These are phyloP conservation scores for Zaprionus obscuricornis DNA, from an alignment of 2,888 invertebrate species.

Conservation along the genomic window DNA sequence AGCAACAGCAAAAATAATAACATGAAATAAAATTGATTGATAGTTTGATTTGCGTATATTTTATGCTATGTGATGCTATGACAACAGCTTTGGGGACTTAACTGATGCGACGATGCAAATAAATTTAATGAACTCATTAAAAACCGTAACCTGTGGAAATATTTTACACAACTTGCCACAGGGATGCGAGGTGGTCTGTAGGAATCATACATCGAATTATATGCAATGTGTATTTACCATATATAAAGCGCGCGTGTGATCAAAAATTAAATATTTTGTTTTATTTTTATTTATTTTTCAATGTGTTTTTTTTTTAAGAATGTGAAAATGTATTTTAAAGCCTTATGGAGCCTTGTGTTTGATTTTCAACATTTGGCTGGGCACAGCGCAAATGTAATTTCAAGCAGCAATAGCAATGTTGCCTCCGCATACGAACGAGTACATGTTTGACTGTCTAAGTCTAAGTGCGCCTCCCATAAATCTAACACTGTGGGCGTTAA, in stretches of 20 bases:
- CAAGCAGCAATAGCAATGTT: slow-evolving; percentile 56
- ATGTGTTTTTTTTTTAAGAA: too few relatives aligned
- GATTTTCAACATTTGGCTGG: slow-evolving; percentile 20
- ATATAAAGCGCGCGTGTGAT: too few relatives aligned
- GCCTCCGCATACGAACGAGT: too few relatives aligned
- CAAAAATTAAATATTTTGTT: slow-evolving; percentile 7
- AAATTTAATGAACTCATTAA: slow-evolving; percentile 48
- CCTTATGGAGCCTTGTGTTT: background rate
- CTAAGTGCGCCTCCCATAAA: slow-evolving; percentile 57
- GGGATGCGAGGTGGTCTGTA: too few relatives aligned
- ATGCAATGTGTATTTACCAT: too few relatives aligned
- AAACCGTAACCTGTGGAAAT: slow-evolving; percentile 14
- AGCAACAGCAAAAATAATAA: background rate
- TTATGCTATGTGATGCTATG: slow-evolving; percentile 14
- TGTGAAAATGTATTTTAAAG: too few relatives aligned
- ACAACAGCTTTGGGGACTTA: background rate
- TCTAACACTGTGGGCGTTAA: slow-evolving; percentile 51
- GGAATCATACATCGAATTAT: too few relatives aligned
- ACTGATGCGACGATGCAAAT: slow-evolving; percentile 25
- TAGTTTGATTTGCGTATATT: slow-evolving; percentile 13
- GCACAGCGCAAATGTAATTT: slow-evolving; percentile 64
- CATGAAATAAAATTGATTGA: slow-evolving; percentile 12
- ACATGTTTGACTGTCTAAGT: slow-evolving; percentile 49
- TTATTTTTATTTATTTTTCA: background rate
- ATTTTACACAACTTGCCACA: too few relatives aligned